Conservation (phyloP, 2,113 vertebrate species). For the Callospermophilus lateralis region DNA sequence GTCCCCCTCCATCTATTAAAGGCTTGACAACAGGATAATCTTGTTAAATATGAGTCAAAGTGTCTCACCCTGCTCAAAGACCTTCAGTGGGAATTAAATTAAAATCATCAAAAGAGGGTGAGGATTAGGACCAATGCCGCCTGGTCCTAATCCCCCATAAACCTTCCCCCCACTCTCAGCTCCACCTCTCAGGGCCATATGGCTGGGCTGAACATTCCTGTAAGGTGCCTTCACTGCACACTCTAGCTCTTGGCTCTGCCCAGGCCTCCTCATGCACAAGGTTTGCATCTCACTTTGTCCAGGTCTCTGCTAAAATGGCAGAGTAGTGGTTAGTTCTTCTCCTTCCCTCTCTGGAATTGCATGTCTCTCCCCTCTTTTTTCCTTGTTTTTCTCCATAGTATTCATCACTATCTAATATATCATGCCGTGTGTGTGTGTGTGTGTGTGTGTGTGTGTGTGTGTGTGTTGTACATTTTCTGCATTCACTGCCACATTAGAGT, state of each 20-base stretch:
- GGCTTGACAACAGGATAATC: not conserved
- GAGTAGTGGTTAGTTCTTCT: not conserved
- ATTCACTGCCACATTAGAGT: not conserved
- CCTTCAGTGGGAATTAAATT: not conserved
- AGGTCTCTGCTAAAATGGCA: not conserved
- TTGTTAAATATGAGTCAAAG: not conserved
- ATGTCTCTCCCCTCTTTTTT: not conserved
- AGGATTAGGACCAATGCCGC: not conserved
- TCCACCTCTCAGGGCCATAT: not conserved
- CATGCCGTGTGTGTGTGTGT: too few relatives aligned
- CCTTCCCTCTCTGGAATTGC: not conserved
- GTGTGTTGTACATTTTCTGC: not conserved
- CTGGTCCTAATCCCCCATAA: not conserved
- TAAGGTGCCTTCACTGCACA: not conserved
- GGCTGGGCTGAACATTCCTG: not conserved
- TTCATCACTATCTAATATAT: not conserved
- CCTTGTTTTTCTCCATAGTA: not conserved
- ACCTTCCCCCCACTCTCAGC: not conserved
- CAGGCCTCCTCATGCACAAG: not conserved
- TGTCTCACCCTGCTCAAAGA: not conserved
- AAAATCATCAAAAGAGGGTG: not conserved
- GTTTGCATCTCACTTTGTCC: not conserved
- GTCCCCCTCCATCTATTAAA: accelerated
- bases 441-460: not conserved
- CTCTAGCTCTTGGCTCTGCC: not conserved